Conservation (phyloP, 30 jellyfish, hydroid and myxozoan genomes). For the Aurelia sp. region DNA sequence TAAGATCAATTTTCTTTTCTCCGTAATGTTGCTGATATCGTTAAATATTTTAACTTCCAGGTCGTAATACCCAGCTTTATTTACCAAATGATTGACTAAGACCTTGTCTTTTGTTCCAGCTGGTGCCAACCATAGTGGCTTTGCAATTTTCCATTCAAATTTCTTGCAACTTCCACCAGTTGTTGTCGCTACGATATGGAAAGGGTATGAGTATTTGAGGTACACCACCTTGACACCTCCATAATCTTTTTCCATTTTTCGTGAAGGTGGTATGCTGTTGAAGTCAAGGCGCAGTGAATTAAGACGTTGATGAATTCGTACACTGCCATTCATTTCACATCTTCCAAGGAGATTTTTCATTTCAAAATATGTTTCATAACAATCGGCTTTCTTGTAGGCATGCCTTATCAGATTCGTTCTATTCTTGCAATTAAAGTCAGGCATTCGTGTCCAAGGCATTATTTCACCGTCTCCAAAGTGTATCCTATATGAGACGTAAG, state of each 20-base stretch:
- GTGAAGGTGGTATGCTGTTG: conserved; percentile 1
- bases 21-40: neutral
- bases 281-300: neutral
- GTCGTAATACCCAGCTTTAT: conserved; percentile 1
- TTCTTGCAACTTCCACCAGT: conserved; percentile 8
- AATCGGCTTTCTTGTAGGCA: conserved; percentile 5
- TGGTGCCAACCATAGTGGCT: neutral
- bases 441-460: neutral
- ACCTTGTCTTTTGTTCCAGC: neutral
- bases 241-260: neutral
- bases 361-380: neutral
- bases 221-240: conserved; percentile 1
- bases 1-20: neutral
- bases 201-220: conserved; percentile 8
- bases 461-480: conserved; percentile 15
- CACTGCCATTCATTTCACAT: neutral
- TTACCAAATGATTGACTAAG: neutral
- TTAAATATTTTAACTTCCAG: neutral
- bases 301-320: neutral
- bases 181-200: neutral
- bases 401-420: neutral
- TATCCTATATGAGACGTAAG: neutral
- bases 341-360: conserved; percentile 3
- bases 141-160: conserved; percentile 9
- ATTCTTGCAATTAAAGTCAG: neutral